A percentile compares a stretch with the other conserved stretches of the same genome.
Evolutionary conservation across 2,113 vertebrate species (phyloP).

Genomic region (Pachyramphus minor): DNA sequence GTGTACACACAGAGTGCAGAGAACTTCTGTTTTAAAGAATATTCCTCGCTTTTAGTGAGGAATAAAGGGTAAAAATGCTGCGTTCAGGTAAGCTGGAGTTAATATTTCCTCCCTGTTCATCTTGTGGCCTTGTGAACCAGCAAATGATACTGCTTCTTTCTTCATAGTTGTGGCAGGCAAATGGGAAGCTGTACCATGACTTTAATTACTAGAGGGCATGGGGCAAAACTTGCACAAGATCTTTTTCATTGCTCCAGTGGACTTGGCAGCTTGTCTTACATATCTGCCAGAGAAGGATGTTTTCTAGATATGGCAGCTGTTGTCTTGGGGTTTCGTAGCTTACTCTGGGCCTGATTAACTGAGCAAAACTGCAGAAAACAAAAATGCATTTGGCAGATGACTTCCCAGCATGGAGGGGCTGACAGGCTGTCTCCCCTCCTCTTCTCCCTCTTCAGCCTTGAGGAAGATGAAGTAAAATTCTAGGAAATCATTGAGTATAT

Average conservation of each 20-base stretch:
- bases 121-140: background rate
- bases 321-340: background rate
- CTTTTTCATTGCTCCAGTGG: background rate
- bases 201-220: background rate
- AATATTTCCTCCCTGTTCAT: background rate
- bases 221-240: background rate
- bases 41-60: background rate
- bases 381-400: background rate
- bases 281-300: background rate
- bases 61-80: background rate
- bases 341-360: background rate
- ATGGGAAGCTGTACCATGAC: background rate
- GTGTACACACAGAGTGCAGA: background rate
- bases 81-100: background rate
- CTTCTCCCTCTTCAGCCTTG: background rate
- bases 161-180: background rate
- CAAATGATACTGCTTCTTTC: background rate
- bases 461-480: background rate
- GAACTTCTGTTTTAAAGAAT: background rate
- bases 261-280: background rate
- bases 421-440: background rate
- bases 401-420: background rate
- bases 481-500: background rate
- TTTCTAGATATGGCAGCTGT: background rate
- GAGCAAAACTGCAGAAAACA: background rate